phyloP scores from a whole-genome alignment of 2,888 invertebrate species.

The Cosmopolites sordidus region DNA sequence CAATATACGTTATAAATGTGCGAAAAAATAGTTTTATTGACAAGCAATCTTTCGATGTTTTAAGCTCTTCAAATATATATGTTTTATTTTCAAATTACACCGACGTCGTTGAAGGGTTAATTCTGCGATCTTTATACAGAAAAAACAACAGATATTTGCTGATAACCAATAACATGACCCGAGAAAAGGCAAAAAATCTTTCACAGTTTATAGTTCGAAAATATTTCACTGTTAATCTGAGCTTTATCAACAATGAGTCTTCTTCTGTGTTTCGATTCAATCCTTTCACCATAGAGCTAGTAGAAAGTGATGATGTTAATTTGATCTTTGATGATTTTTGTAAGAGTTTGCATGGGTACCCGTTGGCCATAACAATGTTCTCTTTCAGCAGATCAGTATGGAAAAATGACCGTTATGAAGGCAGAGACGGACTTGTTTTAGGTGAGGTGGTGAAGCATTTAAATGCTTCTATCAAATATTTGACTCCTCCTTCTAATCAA shows the following conservation, averaged over 20 bases:
- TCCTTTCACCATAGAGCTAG: constrained; percentile 3
- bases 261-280: constrained; percentile 4
- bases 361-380: constrained; percentile 7
- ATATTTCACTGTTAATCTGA: constrained; percentile 3
- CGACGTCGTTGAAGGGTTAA: too few species aligned
- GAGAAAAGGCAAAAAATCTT: background rate
- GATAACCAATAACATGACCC: too few species aligned
- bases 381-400: constrained; percentile 3
- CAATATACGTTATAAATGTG: too few species aligned
- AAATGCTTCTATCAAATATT: constrained; percentile 10
- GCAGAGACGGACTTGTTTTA: constrained; percentile 3
- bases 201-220: background rate
- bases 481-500: background rate
- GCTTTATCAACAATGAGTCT: background rate
- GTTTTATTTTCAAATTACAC: too few species aligned
- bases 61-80: too few species aligned
- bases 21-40: too few species aligned
- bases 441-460: constrained; percentile 4
- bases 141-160: too few species aligned
- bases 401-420: constrained; percentile 2
- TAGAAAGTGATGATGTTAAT: background rate
- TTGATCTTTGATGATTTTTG: constrained; percentile 4
- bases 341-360: constrained; percentile 1
- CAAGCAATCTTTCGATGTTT: too few species aligned
- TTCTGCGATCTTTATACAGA: too few species aligned